Evolutionary conservation across 2,797 vertebrate genomes (phyloP).

Genomic region (Chaetodon trifasciatus): DNA sequence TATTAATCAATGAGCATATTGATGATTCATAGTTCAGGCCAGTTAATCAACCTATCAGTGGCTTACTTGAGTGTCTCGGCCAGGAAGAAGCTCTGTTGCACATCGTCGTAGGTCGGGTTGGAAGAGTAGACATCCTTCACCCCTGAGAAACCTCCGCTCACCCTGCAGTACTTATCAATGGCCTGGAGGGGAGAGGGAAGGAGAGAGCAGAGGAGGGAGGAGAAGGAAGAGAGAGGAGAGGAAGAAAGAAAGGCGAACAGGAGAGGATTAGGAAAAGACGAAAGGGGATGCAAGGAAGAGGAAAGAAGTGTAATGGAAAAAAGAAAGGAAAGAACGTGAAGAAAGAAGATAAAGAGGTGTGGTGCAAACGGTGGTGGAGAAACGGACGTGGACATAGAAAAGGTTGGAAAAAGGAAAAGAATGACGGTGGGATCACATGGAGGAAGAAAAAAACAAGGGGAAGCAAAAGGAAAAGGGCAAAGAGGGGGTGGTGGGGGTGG

Average conservation of each 20-base stretch:
- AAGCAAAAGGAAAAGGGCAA: not conserved
- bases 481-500: not conserved
- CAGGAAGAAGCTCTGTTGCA: conserved; percentile 99
- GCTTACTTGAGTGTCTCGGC: conserved; percentile 98
- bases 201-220: no score
- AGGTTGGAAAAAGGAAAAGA: not conserved
- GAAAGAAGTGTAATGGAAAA: no score
- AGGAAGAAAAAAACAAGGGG: not conserved
- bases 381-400: not conserved
- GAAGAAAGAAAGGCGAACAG: not conserved
- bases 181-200: conserved; percentile 83
- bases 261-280: not conserved
- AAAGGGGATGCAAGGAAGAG: not conserved
- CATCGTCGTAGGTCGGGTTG: conserved; percentile 94
- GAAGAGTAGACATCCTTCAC: conserved; percentile 99
- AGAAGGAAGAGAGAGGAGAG: not conserved
- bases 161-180: conserved; percentile 97
- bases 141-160: conserved; percentile 97
- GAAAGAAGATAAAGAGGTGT: not conserved
- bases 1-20: conserved; percentile 10
- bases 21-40: not conserved
- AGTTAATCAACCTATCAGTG: not conserved
- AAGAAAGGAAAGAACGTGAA: no score
- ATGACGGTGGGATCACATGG: not conserved
- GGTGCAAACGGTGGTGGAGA: no score